These are phyloP conservation scores for Sebastes umbrosus DNA, from an alignment of 2,797 vertebrate genomes.

Conservation along the genomic window DNA sequence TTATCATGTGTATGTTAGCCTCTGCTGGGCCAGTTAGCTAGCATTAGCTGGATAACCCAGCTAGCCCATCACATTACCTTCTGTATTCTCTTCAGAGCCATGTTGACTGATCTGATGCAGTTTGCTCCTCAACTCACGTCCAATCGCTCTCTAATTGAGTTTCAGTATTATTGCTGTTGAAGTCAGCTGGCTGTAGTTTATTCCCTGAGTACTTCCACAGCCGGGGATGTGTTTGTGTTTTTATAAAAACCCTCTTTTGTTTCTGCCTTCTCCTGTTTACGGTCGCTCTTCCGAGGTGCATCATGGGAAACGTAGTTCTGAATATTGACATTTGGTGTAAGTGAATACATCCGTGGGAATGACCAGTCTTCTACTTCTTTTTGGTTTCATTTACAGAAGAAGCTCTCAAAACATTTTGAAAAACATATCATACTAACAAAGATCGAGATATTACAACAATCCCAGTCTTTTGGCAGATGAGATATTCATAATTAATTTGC, in stretches of 20 bases:
- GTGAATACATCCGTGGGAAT: too few species aligned
- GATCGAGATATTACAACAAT: too few species aligned
- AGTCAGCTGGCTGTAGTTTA: constrained; percentile 44
- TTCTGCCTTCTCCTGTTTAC: constrained; percentile 69
- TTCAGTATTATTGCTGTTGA: constrained; percentile 40
- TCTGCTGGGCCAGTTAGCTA: constrained; percentile 22
- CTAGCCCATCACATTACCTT: constrained; percentile 59
- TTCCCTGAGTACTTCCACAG: constrained; percentile 66
- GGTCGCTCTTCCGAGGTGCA: constrained; percentile 13
- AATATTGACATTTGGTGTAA: background rate
- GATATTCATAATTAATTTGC: too few species aligned
- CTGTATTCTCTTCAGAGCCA: constrained; percentile 75
- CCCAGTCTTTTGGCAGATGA: too few species aligned
- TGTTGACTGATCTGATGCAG: constrained; percentile 24
- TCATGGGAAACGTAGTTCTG: constrained; percentile 61
- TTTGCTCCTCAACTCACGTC: background rate
- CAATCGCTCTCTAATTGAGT: background rate
- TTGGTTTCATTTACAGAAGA: too few species aligned
- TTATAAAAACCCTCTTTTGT: constrained; percentile 58
- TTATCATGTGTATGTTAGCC: background rate
- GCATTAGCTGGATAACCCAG: constrained; percentile 19
- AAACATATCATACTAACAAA: too few species aligned
- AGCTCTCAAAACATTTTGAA: too few species aligned
- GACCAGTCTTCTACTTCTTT: background rate
- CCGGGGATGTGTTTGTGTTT: constrained; percentile 65